Evolutionary conservation across 2,797 vertebrate species (phyloP), one percentile per base, ranked within the genome.

Genomic region (Dryobates pubescens): DNA sequence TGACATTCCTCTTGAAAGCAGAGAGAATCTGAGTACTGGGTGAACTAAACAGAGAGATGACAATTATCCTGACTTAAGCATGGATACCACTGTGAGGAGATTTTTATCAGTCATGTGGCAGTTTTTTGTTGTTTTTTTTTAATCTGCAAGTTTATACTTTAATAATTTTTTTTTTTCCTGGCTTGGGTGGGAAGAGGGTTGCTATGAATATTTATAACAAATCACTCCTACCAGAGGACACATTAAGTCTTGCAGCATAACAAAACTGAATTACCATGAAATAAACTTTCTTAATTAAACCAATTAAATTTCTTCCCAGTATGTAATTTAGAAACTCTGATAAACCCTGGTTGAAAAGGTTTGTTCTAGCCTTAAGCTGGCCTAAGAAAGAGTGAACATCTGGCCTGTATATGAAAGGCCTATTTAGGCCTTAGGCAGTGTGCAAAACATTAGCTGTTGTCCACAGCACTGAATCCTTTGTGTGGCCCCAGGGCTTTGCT

Each of bases 251-350:
- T 90, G 75, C 96, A 97, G 98, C 97, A 98, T 97, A 97, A 97
- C 97, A 98, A 97, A 98, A 97, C 97, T 97, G 97, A 97, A 98
- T 98, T 97, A 97, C 97, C 97, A 97, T 97, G 97, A 98, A 98
- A 98, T 98, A 98, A 98, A 98, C 98, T 98, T 98, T 97, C 97
- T 98, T 98, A 98, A 98, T 98, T 98, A 98, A 98, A 98, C 97
- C 97, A 98, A 98, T 98, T 98, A 98, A 98, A 97, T 97, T 97
- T 97, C 97, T 98, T 97, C 97, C 97, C 98, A 98, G 97, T 97
- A 97, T 97, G 97, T 98, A 98, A 98, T 98, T 97, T 98, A 97
- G 97, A 97, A 97, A 98, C 96, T 97, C 97, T 98, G 97, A 98
- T 98, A 98, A 98, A 97, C 97, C 95, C 97, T 98, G 93, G 90